Base-by-base conservation (phyloP, 2,888 invertebrate genomes). In the Papilio demoleus region DNA sequence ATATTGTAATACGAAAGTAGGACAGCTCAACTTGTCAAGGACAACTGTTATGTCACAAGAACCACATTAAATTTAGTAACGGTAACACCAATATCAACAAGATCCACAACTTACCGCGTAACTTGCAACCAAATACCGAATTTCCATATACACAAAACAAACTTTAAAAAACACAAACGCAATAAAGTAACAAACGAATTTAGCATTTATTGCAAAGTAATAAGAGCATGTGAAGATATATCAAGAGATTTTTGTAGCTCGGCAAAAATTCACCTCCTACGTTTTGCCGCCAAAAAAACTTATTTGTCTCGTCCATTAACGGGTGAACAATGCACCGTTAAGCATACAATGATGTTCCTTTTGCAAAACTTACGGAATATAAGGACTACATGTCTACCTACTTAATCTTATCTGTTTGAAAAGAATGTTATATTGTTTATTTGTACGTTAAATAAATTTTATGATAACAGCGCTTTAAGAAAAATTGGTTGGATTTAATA, bases 241-340 rank as follows among this genome's bases (percentile, higher is more conserved):
- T 24, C 19, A 31, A 60, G 63, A 70, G 42, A 75, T 75, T 69
- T 63, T 70, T 70, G 66, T 72, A 73, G 74, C 67, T 75, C 75
- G 70, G 74, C 76, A 82, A 87, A 84, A 81, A 79, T 81, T 76
- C 75, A 76, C 83, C 82, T 79, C 84, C 81, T 83, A 86, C 85
- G 81, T 85, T 81, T 78, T 75, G 77, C 80, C 79, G 81, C 81
- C 83, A 82, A 86, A 85, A 80, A 83, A 84, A 79, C 78, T 83
- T 87, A 87, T 88, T 89, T 89, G 88, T 86, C 85, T 81, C 80
- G 78, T 84, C 82, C 84, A 80, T 86, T 87, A 84, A 82, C 79
- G 78, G 81, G 76, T 77, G 77, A 85, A 87, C 86, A 86, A 87
- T 85, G 79, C 81, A 88, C 91, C 89, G 91, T 91, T 91, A 89